Conservation (phyloP, 2,888 invertebrate species). For the Monopis laevigella region DNA sequence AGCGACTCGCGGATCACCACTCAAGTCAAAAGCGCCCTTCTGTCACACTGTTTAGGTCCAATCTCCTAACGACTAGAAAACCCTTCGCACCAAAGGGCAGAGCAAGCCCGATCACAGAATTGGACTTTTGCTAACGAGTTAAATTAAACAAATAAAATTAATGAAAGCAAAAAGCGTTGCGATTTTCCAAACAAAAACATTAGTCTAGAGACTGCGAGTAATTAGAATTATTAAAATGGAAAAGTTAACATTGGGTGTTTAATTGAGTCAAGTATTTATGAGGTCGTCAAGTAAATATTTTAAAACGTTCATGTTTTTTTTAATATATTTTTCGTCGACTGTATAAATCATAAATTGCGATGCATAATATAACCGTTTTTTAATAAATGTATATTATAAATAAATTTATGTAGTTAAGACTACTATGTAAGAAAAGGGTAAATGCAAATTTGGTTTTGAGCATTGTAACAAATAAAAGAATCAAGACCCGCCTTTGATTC, state of each 20-base stretch:
- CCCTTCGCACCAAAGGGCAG: constrained; percentile 6
- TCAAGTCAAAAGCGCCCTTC: constrained; percentile 2
- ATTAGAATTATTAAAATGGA: constrained; percentile 20
- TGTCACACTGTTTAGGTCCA: constrained; percentile 8
- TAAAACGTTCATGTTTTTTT: constrained; percentile 3
- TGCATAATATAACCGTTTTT: too few species aligned
- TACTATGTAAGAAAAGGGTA: too few species aligned
- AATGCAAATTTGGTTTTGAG: too few species aligned
- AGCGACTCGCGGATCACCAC: constrained; percentile 19
- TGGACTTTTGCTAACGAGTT: constrained; percentile 46
- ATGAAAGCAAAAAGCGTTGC: constrained; percentile 40
- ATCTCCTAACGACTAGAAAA: background rate
- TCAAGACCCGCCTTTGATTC: too few species aligned
- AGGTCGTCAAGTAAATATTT: constrained; percentile 14
- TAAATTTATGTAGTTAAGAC: too few species aligned
- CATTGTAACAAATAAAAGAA: too few species aligned
- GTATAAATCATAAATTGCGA: constrained; percentile 6
- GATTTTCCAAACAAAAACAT: constrained; percentile 38
- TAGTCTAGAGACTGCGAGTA: constrained; percentile 28
- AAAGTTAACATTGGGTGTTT: constrained; percentile 17
- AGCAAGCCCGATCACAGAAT: constrained; percentile 32
- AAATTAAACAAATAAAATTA: constrained; percentile 50
- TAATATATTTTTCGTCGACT: constrained; percentile 1
- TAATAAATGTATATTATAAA: too few species aligned
- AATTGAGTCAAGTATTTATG: constrained; percentile 19